These are phyloP conservation scores for Anhinga anhinga DNA, from an alignment of 2,113 vertebrate genomes.

Conservation along the genomic window DNA sequence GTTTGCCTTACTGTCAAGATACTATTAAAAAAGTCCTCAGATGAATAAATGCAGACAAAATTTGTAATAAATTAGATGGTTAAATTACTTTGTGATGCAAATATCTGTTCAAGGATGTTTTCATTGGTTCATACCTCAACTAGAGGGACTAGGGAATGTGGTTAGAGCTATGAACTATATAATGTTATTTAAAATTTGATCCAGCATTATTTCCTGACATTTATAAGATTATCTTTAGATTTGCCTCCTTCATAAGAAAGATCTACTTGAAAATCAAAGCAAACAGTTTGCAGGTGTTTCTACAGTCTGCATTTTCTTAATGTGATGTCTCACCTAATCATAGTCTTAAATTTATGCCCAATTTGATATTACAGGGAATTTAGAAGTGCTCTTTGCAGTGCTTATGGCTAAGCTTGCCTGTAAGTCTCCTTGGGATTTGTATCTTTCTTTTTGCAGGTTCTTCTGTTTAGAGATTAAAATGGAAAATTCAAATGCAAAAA, in stretches of 20 bases:
- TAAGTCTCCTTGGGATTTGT: not conserved
- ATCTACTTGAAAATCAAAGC: not conserved
- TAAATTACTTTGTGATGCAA: not conserved
- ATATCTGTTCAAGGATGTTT: not conserved
- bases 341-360: not conserved
- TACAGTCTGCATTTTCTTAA: not conserved
- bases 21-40: not conserved
- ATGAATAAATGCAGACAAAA: not conserved
- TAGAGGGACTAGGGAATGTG: not conserved
- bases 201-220: not conserved
- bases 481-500: not conserved
- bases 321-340: not conserved
- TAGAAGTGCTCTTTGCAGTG: not conserved
- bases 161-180: not conserved
- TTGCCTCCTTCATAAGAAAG: not conserved
- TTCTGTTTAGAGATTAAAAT: not conserved
- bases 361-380: not conserved
- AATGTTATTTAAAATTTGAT: not conserved
- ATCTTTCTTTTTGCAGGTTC: not conserved
- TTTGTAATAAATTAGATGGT: not conserved
- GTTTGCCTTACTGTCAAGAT: not conserved
- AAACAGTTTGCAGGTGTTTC: not conserved
- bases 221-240: not conserved
- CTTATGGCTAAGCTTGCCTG: not conserved
- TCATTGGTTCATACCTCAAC: not conserved